Percentiles rank a stretch among this genome's conserved stretches.
phyloP scores from a whole-genome alignment of 2,888 invertebrate species.

The Notocelia uddmanniana region DNA sequence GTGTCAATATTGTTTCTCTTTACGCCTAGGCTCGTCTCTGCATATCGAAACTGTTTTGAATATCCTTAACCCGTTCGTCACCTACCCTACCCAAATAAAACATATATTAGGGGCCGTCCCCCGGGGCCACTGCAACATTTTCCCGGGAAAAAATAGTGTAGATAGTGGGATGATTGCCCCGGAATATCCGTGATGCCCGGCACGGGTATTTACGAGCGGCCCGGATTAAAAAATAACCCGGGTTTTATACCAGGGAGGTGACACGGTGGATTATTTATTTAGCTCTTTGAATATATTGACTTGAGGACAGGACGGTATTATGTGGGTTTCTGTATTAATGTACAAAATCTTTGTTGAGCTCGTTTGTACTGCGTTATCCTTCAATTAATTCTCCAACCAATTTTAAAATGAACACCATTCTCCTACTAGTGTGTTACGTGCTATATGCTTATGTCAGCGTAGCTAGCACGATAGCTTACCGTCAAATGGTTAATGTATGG shows the following conservation, averaged over 20 bases:
- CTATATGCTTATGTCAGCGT: too few relatives aligned
- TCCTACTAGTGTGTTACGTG: too few relatives aligned
- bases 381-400: too few relatives aligned
- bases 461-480: too few relatives aligned
- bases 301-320: not conserved
- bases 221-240: slow-evolving; percentile 77
- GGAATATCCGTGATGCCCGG: slow-evolving; percentile 76
- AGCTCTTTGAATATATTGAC: slow-evolving; percentile 12
- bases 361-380: too few relatives aligned
- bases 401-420: too few relatives aligned
- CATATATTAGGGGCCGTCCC: slow-evolving; percentile 67
- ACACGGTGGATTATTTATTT: slow-evolving; percentile 29
- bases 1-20: not conserved
- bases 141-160: slow-evolving; percentile 78
- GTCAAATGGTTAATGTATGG: too few relatives aligned
- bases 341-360: too few relatives aligned
- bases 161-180: slow-evolving; percentile 79
- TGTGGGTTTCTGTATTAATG: slow-evolving; percentile 12
- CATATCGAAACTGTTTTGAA: slow-evolving; percentile 1
- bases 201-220: slow-evolving; percentile 72
- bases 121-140: slow-evolving; percentile 69
- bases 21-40: not conserved
- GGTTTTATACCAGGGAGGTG: slow-evolving; percentile 46
- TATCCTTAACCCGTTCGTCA: slow-evolving; percentile 31
- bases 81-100: slow-evolving; percentile 67